Evolutionary conservation across 2,888 invertebrate species (phyloP), one percentile per base, ranked within the genome.

Genomic region (Monochamus alternatus): DNA sequence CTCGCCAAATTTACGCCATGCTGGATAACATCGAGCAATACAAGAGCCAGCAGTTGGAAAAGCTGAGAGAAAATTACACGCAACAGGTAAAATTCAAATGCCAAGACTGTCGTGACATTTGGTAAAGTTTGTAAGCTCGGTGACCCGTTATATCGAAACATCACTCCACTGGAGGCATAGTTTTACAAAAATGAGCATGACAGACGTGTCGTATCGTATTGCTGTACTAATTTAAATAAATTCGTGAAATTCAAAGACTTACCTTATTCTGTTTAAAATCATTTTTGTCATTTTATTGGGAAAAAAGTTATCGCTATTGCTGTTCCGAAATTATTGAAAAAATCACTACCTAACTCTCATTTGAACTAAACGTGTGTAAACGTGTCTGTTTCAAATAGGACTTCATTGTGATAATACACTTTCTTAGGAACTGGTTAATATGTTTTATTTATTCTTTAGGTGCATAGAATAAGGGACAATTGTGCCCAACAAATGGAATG

Each of bases 401-500:
- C 38, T 38, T 38, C 38, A 38, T 38, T 38, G 38, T 38, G 7
- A 38, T 7, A 38, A 38, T 38, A 38, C 3, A 38, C 51, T 22
- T 73, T 44, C 10, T n/a, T 72, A 63, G 12, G 47, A 55, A 38
- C n/a, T n/a, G n/a, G n/a, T n/a, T n/a, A n/a, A n/a, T n/a, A n/a
- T n/a, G 30, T 51, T 32, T 70, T 63, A 58, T 32, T 70, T 63
- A 58, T 63, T 76, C 78, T 31, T 30, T 69, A 86, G 94, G 96
- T 97, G 82, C 95, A 95, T 88, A 92, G 96, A 80, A 97, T 98
- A 84, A 95, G 96, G 86, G 97, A 98, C 86, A 98, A 98, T 87
- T 98, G 98, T 87, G 93, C 95, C 38, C 96, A 96, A 87, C 98
- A 98, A 90, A 95, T 97, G 90, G 98, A 98, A 85, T 96, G 96